Evolutionary conservation across 2,797 vertebrate genomes (phyloP).

Genomic region (Monodelphis domestica): DNA sequence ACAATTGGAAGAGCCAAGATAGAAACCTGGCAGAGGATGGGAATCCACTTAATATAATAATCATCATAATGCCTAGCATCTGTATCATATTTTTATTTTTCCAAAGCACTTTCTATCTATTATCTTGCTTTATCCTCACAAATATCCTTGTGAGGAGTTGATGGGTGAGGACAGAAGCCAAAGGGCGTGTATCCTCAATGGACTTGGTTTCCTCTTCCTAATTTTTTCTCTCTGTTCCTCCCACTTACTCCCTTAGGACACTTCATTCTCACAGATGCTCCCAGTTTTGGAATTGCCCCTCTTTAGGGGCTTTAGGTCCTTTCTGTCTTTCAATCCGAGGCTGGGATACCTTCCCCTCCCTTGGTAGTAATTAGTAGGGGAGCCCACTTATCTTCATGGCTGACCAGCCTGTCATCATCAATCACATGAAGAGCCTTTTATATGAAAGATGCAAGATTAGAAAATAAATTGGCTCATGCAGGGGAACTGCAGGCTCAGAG

Average conservation of each 20-base stretch:
- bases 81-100: neutral
- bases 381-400: constrained; percentile 27
- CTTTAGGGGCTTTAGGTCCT: neutral
- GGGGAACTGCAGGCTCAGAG: constrained; percentile 36
- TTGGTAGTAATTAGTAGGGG: constrained; percentile 29
- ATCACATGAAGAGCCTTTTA: constrained; percentile 38
- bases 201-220: constrained; percentile 9
- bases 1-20: neutral
- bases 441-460: constrained; percentile 43
- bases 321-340: neutral
- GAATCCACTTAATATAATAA: neutral
- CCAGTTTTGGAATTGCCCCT: constrained; percentile 2
- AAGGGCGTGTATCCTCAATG: neutral
- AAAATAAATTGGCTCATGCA: constrained; percentile 39
- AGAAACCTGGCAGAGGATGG: constrained; percentile 30
- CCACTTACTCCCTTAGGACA: neutral
- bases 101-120: neutral
- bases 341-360: constrained; percentile 17
- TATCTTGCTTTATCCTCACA: neutral
- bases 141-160: neutral
- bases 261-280: constrained; percentile 12
- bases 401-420: constrained; percentile 38
- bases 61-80: neutral
- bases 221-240: neutral
- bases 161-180: neutral